phyloP scores from a whole-genome alignment of 2,797 vertebrate genomes.

The Myotis vivesi region DNA sequence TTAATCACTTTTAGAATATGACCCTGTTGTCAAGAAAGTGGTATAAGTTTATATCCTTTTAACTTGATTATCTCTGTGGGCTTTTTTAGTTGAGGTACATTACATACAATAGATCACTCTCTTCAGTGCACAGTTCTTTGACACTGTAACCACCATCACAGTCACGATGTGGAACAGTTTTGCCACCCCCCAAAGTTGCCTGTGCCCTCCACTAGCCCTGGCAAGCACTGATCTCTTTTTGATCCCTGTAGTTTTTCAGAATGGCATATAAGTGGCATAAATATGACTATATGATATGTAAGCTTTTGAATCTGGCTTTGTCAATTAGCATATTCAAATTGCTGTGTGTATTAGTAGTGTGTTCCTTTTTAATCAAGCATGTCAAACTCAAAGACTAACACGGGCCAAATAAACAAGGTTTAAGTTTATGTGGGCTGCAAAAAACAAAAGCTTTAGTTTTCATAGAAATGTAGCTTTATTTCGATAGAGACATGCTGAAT shows the following conservation, averaged over 20 bases:
- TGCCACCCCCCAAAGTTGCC: not conserved
- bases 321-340: not conserved
- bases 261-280: not conserved
- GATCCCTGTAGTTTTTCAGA: not conserved
- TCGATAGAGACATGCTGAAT: too few relatives aligned
- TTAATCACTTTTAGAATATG: too few relatives aligned
- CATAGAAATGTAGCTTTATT: too few relatives aligned
- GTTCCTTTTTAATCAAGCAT: too few relatives aligned
- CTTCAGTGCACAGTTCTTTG: not conserved
- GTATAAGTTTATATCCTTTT: too few relatives aligned
- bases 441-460: too few relatives aligned
- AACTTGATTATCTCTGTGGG: not conserved
- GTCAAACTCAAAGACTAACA: too few relatives aligned
- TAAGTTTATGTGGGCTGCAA: too few relatives aligned
- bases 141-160: not conserved
- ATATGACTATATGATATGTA: fast-evolving
- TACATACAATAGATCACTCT: not conserved
- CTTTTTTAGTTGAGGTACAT: not conserved
- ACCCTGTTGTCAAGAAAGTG: too few relatives aligned
- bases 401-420: too few relatives aligned
- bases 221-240: not conserved
- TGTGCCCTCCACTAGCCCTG: not conserved
- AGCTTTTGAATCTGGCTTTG: not conserved
- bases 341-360: not conserved
- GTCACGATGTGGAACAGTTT: not conserved